Conservation (phyloP, 1,140 invertebrate genomes). For the Archivesica marissinica region DNA sequence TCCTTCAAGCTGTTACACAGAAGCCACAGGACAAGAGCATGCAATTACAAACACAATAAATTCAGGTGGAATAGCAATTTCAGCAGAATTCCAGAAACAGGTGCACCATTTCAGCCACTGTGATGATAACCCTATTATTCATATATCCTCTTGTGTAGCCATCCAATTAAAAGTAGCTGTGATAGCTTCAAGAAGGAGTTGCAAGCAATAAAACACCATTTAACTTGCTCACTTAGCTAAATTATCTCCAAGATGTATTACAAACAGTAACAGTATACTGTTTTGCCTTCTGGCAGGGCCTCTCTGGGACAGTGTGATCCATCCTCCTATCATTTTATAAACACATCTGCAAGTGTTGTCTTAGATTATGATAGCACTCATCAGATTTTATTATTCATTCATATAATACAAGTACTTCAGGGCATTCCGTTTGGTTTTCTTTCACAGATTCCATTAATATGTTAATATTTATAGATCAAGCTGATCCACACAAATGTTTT, state of each 20-base stretch:
- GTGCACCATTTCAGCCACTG: conserved; percentile 7
- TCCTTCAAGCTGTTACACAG: too few species aligned
- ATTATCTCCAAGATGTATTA: conserved; percentile 31
- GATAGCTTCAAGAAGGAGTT: not conserved
- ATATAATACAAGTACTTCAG: not conserved
- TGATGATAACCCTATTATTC: conserved; percentile 11
- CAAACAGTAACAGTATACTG: conserved; percentile 29
- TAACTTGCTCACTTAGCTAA: conserved; percentile 32
- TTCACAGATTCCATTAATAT: not conserved
- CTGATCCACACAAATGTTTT: too few species aligned
- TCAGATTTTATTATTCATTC: not conserved
- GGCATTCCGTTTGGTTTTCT: too few species aligned
- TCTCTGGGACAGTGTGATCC: not conserved
- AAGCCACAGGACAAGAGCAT: too few species aligned
- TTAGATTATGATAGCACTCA: conserved; percentile 5
- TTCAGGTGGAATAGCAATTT: not conserved
- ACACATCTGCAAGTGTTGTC: conserved; percentile 7
- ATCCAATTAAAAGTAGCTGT: conserved; percentile 25
- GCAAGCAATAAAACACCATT: conserved; percentile 27
- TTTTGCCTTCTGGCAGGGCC: not conserved
- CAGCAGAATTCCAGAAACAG: conserved; percentile 19
- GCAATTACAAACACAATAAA: too few species aligned
- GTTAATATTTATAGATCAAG: not conserved
- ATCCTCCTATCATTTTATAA: conserved; percentile 1
- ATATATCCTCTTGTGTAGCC: conserved; percentile 18